Evolutionary conservation across 2,113 vertebrate species (phyloP).

Genomic region (Caloenas nicobarica): DNA sequence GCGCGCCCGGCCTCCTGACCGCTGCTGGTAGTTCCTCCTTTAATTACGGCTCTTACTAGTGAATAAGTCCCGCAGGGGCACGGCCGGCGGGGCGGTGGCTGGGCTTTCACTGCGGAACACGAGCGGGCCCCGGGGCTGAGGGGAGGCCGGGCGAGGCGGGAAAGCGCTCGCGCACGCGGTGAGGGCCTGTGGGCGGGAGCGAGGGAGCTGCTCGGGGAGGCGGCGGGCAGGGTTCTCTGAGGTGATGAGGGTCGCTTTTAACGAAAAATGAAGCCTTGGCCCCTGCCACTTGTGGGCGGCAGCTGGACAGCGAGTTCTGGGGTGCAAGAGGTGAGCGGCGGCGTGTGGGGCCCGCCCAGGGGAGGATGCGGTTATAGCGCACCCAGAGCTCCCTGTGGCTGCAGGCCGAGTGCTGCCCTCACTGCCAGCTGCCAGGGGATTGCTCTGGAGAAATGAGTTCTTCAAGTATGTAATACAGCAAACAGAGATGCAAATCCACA

Average conservation of each 20-base stretch:
- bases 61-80: neutral
- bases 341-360: fast-evolving
- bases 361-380: fast-evolving
- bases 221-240: neutral
- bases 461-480: fast-evolving
- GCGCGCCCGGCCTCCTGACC: neutral
- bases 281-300: neutral
- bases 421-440: neutral
- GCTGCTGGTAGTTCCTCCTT: neutral
- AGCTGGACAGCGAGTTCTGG: neutral
- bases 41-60: neutral
- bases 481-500: neutral
- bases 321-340: fast-evolving
- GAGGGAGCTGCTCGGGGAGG: neutral
- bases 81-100: neutral
- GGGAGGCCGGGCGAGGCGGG: neutral
- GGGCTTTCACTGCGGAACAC: neutral
- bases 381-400: fast-evolving
- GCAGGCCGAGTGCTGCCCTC: fast-evolving
- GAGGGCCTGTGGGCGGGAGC: neutral
- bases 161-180: neutral
- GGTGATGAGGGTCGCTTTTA: too few relatives aligned
- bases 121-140: neutral
- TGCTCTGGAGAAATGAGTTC: neutral
- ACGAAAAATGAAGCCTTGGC: neutral